These are phyloP conservation scores for Labeo rohita DNA, from an alignment of 2,113 vertebrate genomes.

Conservation along the genomic window DNA sequence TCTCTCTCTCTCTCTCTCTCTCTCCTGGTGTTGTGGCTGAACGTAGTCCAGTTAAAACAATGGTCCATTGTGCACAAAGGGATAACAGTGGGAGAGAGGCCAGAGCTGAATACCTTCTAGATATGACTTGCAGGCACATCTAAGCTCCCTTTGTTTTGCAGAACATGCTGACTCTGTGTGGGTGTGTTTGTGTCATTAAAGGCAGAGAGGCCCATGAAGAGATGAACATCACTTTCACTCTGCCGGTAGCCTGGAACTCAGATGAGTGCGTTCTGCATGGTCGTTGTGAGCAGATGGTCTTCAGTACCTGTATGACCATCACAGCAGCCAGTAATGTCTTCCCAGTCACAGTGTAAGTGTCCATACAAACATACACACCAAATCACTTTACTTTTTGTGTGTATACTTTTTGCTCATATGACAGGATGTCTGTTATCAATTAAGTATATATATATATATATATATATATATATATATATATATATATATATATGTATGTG, in stretches of 20 bases:
- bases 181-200: conserved; percentile 63
- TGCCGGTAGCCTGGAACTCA: conserved; percentile 92
- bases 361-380: neutral
- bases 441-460: no score
- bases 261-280: conserved; percentile 94
- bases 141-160: conserved; percentile 9
- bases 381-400: neutral
- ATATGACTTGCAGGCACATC: conserved; percentile 3
- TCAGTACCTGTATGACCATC: conserved; percentile 94
- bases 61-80: conserved; percentile 35
- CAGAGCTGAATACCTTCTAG: conserved; percentile 5
- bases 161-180: conserved; percentile 27
- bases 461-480: no score
- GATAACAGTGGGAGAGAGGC: conserved; percentile 11
- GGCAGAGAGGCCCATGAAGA: conserved; percentile 95
- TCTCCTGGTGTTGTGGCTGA: neutral
- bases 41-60: conserved; percentile 25
- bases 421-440: neutral
- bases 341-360: conserved; percentile 94
- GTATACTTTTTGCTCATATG: no score
- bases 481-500: no score
- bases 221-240: conserved; percentile 94
- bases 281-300: conserved; percentile 95
- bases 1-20: no score
- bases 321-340: conserved; percentile 87